phyloP scores from a whole-genome alignment of 2,888 invertebrate genomes.

The Leptinotarsa juncta region DNA sequence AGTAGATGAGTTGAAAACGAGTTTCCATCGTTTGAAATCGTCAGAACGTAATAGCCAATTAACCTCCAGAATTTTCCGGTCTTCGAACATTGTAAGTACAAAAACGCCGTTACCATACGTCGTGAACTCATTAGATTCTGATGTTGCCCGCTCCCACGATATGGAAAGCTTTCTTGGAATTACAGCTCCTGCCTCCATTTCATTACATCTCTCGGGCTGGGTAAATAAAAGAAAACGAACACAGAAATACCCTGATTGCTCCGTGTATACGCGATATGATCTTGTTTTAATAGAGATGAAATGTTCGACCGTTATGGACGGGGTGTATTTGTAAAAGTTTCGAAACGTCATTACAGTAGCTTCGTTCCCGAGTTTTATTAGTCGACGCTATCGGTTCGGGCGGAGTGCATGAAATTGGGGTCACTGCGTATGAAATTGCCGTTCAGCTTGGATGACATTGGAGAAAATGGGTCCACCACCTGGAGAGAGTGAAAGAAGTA shows the following conservation, averaged over 20 bases:
- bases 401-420: conserved; percentile 50
- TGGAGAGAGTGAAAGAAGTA: too few species aligned
- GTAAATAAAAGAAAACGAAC: conserved; percentile 4
- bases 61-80: not conserved
- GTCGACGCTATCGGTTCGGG: conserved; percentile 36
- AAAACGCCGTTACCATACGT: not conserved
- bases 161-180: conserved; percentile 12
- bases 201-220: not conserved
- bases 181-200: conserved; percentile 3
- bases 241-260: conserved; percentile 1
- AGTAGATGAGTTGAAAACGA: not conserved
- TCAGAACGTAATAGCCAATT: not conserved
- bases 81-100: not conserved
- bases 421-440: conserved; percentile 50
- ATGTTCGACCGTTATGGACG: conserved; percentile 44
- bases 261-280: conserved; percentile 27
- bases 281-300: conserved; percentile 52
- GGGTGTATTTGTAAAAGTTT: conserved; percentile 45
- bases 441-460: not conserved
- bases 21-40: not conserved
- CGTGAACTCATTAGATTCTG: not conserved
- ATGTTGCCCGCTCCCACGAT: not conserved
- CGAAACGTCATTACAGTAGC: conserved; percentile 43
- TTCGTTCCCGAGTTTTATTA: conserved; percentile 48
- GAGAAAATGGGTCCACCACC: not conserved